These are phyloP conservation scores for Anguilla anguilla DNA, from an alignment of 2,797 vertebrate genomes.

Conservation along the genomic window DNA sequence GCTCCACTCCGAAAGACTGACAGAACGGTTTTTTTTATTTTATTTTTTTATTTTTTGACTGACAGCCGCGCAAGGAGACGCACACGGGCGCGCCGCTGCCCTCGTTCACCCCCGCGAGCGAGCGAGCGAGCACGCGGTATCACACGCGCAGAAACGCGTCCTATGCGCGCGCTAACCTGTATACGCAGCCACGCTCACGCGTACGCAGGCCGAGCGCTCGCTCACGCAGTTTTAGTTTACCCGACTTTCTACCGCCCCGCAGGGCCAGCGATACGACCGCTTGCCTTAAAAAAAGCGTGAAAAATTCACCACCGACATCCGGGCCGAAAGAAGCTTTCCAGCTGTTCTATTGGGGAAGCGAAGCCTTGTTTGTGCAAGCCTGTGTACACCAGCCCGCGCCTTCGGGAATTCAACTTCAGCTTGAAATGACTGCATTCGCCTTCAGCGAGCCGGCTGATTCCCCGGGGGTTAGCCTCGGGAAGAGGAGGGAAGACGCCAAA, in stretches of 20 bases:
- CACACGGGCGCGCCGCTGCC: not conserved
- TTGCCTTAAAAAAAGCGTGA: no score
- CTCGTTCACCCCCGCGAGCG: constrained; percentile 32
- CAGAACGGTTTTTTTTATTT: not conserved
- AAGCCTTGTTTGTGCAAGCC: not conserved
- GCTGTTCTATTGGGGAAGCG: not conserved
- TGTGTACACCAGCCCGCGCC: not conserved
- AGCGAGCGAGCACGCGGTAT: not conserved
- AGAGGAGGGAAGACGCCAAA: not conserved
- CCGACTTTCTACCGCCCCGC: no score
- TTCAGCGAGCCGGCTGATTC: not conserved
- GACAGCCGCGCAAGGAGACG: not conserved
- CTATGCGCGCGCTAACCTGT: not conserved
- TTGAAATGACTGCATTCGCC: not conserved
- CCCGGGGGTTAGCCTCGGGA: not conserved
- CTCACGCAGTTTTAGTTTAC: not conserved
- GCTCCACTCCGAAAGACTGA: not conserved
- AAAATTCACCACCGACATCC: not conserved
- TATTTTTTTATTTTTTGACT: not conserved
- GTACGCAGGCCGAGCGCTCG: not conserved
- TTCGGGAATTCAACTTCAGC: not conserved
- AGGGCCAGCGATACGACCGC: not conserved
- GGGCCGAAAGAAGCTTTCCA: not conserved
- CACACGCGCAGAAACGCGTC: not conserved
- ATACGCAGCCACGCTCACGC: not conserved